Evolutionary conservation across 2,888 invertebrate species (phyloP).

Genomic region (Drosophila pseudotalamancana): DNA sequence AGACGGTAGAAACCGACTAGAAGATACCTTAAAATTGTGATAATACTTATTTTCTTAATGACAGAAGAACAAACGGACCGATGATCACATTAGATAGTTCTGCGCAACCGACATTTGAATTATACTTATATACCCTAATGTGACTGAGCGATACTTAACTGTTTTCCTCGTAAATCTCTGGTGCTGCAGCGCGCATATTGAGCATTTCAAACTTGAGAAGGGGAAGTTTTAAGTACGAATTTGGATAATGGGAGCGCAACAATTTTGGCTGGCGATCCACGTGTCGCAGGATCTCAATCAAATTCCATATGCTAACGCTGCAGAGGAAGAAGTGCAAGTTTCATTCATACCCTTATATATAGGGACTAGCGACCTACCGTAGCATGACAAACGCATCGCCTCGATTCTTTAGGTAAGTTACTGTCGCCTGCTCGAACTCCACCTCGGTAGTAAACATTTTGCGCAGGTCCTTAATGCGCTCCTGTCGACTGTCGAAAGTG

Average conservation of each 20-base stretch:
- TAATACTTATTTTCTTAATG: too few relatives aligned
- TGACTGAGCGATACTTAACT: slow-evolving; percentile 54
- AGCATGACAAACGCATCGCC: slow-evolving; percentile 76
- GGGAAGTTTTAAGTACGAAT: slow-evolving; percentile 79
- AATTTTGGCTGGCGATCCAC: slow-evolving; percentile 70
- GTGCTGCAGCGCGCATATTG: slow-evolving; percentile 76
- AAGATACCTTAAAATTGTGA: too few relatives aligned
- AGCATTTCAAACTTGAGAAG: slow-evolving; percentile 81
- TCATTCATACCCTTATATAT: not conserved
- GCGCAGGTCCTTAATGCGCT: slow-evolving; percentile 70
- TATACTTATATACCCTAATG: not conserved
- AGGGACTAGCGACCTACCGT: slow-evolving; percentile 56
- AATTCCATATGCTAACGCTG: slow-evolving; percentile 79
- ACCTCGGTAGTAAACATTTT: slow-evolving; percentile 52
- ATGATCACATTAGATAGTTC: too few relatives aligned
- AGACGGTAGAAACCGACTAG: too few relatives aligned
- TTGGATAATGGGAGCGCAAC: slow-evolving; percentile 75
- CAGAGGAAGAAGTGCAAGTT: not conserved
- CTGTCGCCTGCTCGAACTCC: slow-evolving; percentile 47
- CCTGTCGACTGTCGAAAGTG: slow-evolving; percentile 59
- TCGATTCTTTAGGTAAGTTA: slow-evolving; percentile 70
- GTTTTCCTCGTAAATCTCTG: slow-evolving; percentile 78
- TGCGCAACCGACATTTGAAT: too few relatives aligned
- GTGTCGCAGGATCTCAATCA: slow-evolving; percentile 79
- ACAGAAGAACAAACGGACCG: too few relatives aligned